A percentile compares a stretch with the other conserved stretches of the same genome.
Evolutionary conservation across 2,113 vertebrate species (phyloP).

Genomic region (Chloebia gouldiae): DNA sequence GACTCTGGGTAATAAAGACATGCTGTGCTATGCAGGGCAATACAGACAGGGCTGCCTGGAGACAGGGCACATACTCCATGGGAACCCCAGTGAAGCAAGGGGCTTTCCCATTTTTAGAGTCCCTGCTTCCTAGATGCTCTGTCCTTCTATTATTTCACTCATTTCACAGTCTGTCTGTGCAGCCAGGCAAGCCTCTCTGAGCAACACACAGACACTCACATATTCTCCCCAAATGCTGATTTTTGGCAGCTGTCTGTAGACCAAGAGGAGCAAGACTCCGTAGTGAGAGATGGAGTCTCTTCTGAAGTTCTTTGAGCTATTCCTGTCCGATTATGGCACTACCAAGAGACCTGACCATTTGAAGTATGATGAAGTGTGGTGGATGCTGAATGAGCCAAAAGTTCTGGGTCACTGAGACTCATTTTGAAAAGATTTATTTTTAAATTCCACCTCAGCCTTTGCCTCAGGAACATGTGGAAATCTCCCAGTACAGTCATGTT

Average conservation of each 20-base stretch:
- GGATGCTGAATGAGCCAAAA: constrained; percentile 22
- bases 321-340: background rate
- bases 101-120: background rate
- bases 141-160: background rate
- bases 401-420: background rate
- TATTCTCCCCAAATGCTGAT: background rate
- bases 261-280: background rate
- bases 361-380: constrained; percentile 39
- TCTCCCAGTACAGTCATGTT: constrained; percentile 11
- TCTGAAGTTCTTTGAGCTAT: background rate
- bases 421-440: constrained; percentile 27
- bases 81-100: background rate
- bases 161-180: background rate
- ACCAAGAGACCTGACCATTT: background rate
- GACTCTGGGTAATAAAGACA: background rate
- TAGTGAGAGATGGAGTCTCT: background rate
- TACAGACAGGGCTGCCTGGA: background rate
- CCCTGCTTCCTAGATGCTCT: background rate
- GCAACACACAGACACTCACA: background rate
- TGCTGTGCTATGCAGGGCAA: background rate
- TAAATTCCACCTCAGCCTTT: background rate
- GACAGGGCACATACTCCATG: background rate
- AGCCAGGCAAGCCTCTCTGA: background rate
- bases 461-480: background rate
- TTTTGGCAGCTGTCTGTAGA: constrained; percentile 1